Base-by-base conservation (phyloP, 2,113 vertebrate species). In the Andinoacara biseriatus region DNA sequence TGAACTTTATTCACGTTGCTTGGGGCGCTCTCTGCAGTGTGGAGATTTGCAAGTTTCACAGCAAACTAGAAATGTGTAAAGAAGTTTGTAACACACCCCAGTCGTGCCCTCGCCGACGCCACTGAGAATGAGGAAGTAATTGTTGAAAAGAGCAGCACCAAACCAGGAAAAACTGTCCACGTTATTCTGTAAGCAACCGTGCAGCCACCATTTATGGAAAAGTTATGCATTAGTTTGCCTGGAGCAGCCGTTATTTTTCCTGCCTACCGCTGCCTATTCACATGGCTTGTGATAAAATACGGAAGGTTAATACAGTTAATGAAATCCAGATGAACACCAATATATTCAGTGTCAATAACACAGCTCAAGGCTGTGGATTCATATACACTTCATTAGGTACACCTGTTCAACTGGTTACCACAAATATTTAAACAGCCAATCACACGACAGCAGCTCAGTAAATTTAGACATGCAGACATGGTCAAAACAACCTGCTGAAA, bases 281-380 rank as follows among this genome's bases (percentile, higher is more conserved):
- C 35, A 57, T 38, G 26, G 11, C 52, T 58, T 56, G 15, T 7
- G 14, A 29, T 13, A 57, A 57, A 72, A 52, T 35, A 15, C 8
- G 52, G 18, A 35, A 76, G 56, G 11, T 63, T 5, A 49, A 74
- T 49, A 49, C 11, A 38, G 31, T 58, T 56, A 78, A 86, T 58
- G 33, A 17, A 82, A 83, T 76, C 58, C 80, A 69, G 59, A 83
- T 43, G 72, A 87, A 75, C 81, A 58, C 11, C 40, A 14, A 18
- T 49, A 11, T 33, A 61, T 40, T 78, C 60, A 46, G 8, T 18
- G 86, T 77, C 80, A 77, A 18, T 59, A 49, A 76, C 58, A 52
- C 57, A 46, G 56, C 84, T 88, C 24, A 63, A n/a, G 72, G 81
- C 86, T 52, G 79, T 43, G 84, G 83, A 61, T 81, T 67, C 54